A percentile compares a stretch with the other conserved stretches of the same genome.
phyloP scores from a whole-genome alignment of 2,888 invertebrate species.

The Volucella inanis region DNA sequence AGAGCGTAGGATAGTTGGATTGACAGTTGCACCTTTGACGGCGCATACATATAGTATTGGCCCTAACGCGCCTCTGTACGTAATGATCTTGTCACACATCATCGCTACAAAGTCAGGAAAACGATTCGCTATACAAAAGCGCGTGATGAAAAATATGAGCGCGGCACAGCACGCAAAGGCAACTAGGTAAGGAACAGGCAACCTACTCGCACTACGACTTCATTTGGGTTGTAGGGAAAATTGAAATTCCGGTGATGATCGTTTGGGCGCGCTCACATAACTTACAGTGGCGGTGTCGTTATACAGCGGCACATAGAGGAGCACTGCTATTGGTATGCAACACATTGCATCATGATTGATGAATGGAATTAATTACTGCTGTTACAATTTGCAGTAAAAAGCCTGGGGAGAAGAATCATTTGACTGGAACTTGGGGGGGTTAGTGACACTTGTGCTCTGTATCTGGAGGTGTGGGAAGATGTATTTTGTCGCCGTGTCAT shows the following conservation, averaged over 20 bases:
- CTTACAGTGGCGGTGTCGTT: conserved; percentile 10
- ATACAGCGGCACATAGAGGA: conserved; percentile 5
- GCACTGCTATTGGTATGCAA: conserved; percentile 55
- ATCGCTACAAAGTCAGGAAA: conserved; percentile 48
- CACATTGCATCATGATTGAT: conserved; percentile 67
- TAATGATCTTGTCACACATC: conserved; percentile 67
- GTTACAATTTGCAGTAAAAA: conserved; percentile 49
- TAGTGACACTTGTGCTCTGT: neutral
- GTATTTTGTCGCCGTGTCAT: conserved; percentile 30
- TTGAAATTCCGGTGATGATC: conserved; percentile 66
- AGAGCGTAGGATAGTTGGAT: conserved; percentile 41
- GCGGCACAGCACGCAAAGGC: neutral
- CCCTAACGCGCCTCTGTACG: conserved; percentile 22
- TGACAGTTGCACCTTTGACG: conserved; percentile 71
- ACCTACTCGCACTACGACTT: conserved; percentile 43
- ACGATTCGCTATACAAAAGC: conserved; percentile 30
- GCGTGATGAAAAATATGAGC: conserved; percentile 30
- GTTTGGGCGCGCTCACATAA: conserved; percentile 56
- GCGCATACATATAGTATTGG: conserved; percentile 44
- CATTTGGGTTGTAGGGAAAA: conserved; percentile 36
- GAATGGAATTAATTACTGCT: conserved; percentile 67
- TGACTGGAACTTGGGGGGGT: conserved; percentile 7
- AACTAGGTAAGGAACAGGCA: conserved; percentile 1
- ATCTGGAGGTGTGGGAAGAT: neutral
- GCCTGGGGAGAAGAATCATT: conserved; percentile 18